Conservation (phyloP, 2,797 vertebrate species). For the Telmatherina bonti region DNA sequence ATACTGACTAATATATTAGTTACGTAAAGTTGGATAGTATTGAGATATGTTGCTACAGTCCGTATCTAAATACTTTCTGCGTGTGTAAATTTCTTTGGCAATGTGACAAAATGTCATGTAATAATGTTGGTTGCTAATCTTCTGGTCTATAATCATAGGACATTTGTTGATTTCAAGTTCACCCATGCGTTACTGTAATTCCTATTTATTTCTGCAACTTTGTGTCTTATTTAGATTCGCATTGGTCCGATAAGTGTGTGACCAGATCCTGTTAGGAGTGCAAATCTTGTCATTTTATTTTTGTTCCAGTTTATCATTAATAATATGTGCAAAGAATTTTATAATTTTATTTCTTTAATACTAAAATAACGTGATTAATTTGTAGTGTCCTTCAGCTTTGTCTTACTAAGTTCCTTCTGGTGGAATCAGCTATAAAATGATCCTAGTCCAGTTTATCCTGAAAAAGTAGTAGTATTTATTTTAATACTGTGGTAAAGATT, state of each 20-base stretch:
- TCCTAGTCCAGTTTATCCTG: no score
- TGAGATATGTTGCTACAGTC: background rate
- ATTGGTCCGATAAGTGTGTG: background rate
- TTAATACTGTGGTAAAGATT: no score
- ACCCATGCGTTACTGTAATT: background rate
- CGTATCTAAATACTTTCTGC: no score
- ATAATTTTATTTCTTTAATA: background rate
- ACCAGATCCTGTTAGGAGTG: background rate
- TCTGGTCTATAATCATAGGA: background rate
- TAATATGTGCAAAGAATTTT: background rate
- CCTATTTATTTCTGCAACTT: no score
- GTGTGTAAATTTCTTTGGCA: background rate
- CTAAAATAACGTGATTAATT: background rate
- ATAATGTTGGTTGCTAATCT: background rate
- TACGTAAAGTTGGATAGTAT: no score
- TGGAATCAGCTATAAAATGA: no score
- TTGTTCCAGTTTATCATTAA: no score
- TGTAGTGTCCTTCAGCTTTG: no score
- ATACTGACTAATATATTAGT: rapidly evolving
- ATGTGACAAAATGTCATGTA: constrained; percentile 6
- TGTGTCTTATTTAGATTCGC: background rate
- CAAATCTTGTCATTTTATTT: no score
- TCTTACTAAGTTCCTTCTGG: no score
- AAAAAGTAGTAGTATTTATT: no score
- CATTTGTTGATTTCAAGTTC: background rate